Conservation (phyloP, 2,113 vertebrate genomes). For the Pipa parva region DNA sequence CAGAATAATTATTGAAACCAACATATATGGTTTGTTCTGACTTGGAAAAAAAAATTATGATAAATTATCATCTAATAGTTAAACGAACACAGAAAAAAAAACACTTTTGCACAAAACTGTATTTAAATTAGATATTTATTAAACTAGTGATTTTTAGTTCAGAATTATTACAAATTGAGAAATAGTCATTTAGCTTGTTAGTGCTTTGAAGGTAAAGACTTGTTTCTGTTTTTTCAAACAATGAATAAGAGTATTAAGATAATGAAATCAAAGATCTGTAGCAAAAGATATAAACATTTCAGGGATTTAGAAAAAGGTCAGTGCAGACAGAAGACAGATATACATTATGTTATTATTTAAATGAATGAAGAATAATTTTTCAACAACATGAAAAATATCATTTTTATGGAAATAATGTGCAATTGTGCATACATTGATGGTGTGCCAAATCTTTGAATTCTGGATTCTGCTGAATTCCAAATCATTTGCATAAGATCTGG, state of each 20-base stretch:
- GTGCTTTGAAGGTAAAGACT: conserved; percentile 8
- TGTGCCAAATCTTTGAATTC: too few species aligned
- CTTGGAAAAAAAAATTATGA: too few species aligned
- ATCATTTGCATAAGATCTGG: too few species aligned
- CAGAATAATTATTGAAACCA: too few species aligned
- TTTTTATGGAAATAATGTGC: too few species aligned
- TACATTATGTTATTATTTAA: too few species aligned
- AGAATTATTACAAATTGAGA: conserved; percentile 25
- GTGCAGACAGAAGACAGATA: not conserved
- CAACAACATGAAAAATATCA: too few species aligned
- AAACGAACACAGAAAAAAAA: not conserved
- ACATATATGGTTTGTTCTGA: too few species aligned
- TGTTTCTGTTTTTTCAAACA: conserved; percentile 1
- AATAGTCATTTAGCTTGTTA: conserved; percentile 2
- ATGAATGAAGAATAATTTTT: too few species aligned
- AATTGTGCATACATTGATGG: too few species aligned
- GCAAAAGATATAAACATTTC: conserved; percentile 21
- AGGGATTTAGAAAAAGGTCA: not conserved
- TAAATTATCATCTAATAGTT: too few species aligned
- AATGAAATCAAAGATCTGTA: conserved; percentile 17
- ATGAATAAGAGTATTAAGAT: conserved; percentile 16
- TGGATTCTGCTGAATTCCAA: too few species aligned
- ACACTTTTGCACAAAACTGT: not conserved
- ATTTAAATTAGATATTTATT: conserved; percentile 33
- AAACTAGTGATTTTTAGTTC: conserved; percentile 18